Percentiles rank a stretch among this genome's conserved stretches.
Conservation (phyloP, 1,140 invertebrate species). For the Drosophila equinoxialis region DNA sequence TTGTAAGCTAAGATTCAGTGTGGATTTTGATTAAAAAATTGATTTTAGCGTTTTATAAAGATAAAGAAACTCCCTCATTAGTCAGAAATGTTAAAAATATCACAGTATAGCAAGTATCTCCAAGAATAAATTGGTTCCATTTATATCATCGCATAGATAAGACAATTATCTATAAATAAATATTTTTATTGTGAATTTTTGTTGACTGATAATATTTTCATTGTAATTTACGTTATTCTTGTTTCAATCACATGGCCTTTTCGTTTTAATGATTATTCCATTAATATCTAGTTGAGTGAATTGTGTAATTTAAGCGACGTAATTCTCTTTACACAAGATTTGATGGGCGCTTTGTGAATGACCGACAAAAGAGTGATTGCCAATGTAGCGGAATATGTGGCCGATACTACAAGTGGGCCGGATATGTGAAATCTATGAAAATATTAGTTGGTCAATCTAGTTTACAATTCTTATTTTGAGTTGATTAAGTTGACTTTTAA, state of each 20-base stretch:
- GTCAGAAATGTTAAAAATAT: background rate
- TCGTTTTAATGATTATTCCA: background rate
- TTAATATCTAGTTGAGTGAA: background rate
- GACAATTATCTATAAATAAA: background rate
- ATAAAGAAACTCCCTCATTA: background rate
- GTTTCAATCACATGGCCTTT: background rate
- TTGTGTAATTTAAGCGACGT: background rate
- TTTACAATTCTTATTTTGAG: no score
- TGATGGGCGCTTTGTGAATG: background rate
- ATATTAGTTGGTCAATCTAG: no score
- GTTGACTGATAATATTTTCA: background rate
- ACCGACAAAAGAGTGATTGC: background rate
- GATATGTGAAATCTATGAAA: no score
- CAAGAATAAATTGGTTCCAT: background rate
- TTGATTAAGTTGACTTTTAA: no score
- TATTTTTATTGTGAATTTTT: constrained; percentile 5
- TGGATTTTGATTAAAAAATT: no score
- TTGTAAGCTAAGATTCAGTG: no score
- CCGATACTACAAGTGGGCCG: no score
- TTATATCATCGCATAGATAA: background rate
- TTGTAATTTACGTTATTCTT: background rate
- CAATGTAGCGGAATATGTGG: no score
- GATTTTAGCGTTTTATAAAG: background rate
- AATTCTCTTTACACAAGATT: background rate
- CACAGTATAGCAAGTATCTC: background rate